These are phyloP conservation scores for Brachionus sp. DNA, from an alignment of 1,140 invertebrate species.

Conservation along the genomic window DNA sequence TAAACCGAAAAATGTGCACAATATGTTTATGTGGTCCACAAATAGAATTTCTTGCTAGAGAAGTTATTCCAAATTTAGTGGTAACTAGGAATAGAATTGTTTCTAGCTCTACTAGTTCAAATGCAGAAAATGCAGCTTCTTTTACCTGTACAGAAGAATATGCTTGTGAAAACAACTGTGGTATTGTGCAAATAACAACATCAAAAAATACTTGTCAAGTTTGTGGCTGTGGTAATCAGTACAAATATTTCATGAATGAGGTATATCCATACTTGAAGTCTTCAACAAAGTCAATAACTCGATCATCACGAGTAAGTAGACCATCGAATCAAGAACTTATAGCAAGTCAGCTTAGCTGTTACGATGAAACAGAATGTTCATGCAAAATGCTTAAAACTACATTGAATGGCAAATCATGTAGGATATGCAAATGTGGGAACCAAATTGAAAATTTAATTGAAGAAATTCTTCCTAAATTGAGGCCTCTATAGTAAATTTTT, in stretches of 20 bases:
- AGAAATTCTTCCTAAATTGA: constrained; percentile 15
- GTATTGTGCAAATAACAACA: neutral
- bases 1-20: neutral
- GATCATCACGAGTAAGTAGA: too few relatives aligned
- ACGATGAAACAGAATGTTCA: neutral
- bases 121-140: neutral
- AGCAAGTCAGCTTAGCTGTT: neutral
- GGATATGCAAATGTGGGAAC: constrained; percentile 12
- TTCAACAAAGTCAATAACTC: neutral
- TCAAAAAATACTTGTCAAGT: neutral
- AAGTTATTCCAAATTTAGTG: neutral
- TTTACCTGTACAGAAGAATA: neutral
- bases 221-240: neutral
- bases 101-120: neutral
- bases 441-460: neutral
- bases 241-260: neutral
- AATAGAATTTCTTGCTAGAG: neutral
- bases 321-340: neutral
- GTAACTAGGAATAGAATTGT: neutral
- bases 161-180: neutral
- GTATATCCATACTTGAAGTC: neutral
- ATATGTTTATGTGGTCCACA: neutral
- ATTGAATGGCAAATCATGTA: constrained; percentile 2
- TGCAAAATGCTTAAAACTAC: neutral
- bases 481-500: neutral